Base-by-base conservation (phyloP, 1,140 invertebrate species). In the Drosophila equinoxialis region DNA sequence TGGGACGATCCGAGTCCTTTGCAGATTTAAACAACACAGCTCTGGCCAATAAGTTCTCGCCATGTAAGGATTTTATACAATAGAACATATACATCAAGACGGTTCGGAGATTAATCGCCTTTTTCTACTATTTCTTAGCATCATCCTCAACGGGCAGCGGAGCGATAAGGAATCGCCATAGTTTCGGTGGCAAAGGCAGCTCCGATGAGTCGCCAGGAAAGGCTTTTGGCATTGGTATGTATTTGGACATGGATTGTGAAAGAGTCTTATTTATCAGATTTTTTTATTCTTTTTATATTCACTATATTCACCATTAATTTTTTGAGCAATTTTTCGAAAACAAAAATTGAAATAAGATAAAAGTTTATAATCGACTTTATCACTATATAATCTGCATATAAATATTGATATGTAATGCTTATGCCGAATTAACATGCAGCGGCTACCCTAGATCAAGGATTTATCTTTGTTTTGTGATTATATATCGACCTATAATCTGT, bases 1-100 rank as follows among this genome's bases (percentile, higher is more conserved):
- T 96, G 54, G 94, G 94, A 17, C 94, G 96, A 14, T 97, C 96
- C 42, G 96, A 97, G 92, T 97, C 96, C 92, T 96, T 97, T 63
- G 95, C 95, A 30, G 96, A 97, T 93, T 93, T 97, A 2, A 96
- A 95, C 61, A 95, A 94, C 74, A 75, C 87, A 59, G 85, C 77
- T 30, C 42, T 84, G 48, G 87, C 72, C 82, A 91, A 68, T 63
- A 90, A 90, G 45, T 87, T 84, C 71, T 66, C 87, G n/a, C 79
- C 86, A 79, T 75, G 86, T 90, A 62, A 68, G 68, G 30, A 48
- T 51, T 13, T 20, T 6, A 8, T 2, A 41, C 30, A 30, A 6
- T 30, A 30, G 5, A 30, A 11, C 10, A 20, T 20, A 8, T 7
- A 8, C 1, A 2, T 7, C 6, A 26, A 20, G 6, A 30, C 0